A percentile compares a stretch with the other conserved stretches of the same genome.
These are phyloP conservation scores for Drosophila nigritarsus DNA, from an alignment of 2,888 invertebrate species.

Conservation along the genomic window DNA sequence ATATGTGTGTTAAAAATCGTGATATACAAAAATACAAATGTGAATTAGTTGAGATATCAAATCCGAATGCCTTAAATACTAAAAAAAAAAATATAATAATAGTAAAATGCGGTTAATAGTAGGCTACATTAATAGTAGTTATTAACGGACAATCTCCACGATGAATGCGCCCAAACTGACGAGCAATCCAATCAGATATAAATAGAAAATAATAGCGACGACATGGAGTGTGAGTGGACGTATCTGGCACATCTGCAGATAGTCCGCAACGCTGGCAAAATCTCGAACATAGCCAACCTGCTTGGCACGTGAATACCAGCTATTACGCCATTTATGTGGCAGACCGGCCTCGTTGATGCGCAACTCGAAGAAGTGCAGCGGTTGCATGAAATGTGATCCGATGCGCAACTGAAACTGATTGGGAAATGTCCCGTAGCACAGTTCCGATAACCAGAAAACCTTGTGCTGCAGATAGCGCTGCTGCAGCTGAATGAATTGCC, in stretches of 20 bases:
- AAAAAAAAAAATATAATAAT: not conserved
- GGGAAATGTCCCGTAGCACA: conserved; percentile 68
- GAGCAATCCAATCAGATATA: conserved; percentile 50
- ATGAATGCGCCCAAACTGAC: conserved; percentile 51
- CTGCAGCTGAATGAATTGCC: conserved; percentile 61
- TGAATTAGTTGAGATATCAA: conserved; percentile 39
- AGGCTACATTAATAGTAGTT: conserved; percentile 31
- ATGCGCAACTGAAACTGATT: conserved; percentile 64
- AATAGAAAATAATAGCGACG: conserved; percentile 45
- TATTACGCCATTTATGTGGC: conserved; percentile 35
- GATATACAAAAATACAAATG: conserved; percentile 54
- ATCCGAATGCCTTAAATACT: conserved; percentile 49
- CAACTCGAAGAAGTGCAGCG: conserved; percentile 53
- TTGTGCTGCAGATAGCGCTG: conserved; percentile 61
- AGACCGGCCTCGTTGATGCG: conserved; percentile 54
- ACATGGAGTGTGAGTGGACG: conserved; percentile 39
- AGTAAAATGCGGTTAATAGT: conserved; percentile 67
- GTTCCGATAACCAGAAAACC: conserved; percentile 59
- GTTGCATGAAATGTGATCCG: conserved; percentile 71
- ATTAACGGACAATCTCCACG: conserved; percentile 38
- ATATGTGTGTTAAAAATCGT: conserved; percentile 45
- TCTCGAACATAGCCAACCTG: conserved; percentile 55
- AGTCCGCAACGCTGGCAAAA: conserved; percentile 43
- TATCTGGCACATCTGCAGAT: conserved; percentile 8
- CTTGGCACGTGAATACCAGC: conserved; percentile 42